A percentile compares a stretch with the other conserved stretches of the same genome.
Evolutionary conservation across 2,113 vertebrate species (phyloP).

Genomic region (Aspiorhynchus laticeps): DNA sequence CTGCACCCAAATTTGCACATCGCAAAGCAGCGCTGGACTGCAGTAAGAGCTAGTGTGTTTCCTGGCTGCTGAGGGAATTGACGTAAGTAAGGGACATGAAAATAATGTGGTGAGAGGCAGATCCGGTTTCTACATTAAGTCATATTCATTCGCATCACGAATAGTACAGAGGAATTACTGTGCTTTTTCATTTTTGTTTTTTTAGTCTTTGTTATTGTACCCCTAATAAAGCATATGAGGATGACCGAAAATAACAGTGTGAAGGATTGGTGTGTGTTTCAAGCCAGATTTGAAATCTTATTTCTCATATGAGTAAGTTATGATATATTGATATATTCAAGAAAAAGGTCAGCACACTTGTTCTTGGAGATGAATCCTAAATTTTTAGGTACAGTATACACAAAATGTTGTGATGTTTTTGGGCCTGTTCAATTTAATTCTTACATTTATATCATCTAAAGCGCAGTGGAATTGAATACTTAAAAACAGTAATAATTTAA

Average conservation of each 20-base stretch:
- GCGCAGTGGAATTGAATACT: background rate
- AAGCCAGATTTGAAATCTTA: background rate
- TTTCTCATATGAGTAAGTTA: background rate
- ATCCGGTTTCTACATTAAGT: constrained; percentile 10
- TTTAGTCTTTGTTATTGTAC: background rate
- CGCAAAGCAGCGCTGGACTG: background rate
- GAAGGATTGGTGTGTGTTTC: background rate
- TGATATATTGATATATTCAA: background rate
- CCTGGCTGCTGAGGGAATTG: background rate
- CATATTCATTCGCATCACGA: background rate
- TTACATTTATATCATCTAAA: background rate
- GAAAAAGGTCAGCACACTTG: background rate
- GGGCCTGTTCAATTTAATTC: background rate
- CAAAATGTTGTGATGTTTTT: background rate
- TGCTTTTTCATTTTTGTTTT: background rate
- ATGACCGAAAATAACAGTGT: background rate
- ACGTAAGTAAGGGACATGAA: constrained; percentile 4
- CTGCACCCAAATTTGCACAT: constrained; percentile 3
- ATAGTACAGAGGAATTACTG: background rate
- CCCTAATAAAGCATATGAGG: background rate
- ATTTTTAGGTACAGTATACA: background rate
- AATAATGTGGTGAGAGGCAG: constrained; percentile 5
- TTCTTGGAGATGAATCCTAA: background rate
- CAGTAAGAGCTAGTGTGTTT: constrained; percentile 11
- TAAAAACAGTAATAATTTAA: background rate